phyloP scores from a whole-genome alignment of 2,797 vertebrate genomes.

The Coccyzus lansbergi region DNA sequence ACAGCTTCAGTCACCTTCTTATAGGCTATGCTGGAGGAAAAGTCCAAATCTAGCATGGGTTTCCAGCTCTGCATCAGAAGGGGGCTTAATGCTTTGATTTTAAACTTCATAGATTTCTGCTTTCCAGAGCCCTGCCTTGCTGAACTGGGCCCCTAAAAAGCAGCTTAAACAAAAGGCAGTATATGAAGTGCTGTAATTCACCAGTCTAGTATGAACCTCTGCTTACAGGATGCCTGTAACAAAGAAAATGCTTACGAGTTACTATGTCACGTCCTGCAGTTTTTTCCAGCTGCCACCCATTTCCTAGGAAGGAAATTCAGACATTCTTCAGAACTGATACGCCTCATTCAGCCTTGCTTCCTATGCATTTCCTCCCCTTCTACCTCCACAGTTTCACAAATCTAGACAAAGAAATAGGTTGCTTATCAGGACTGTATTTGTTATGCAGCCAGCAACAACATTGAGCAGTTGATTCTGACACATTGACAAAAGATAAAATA shows the following conservation, averaged over 20 bases:
- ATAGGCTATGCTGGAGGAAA: not conserved
- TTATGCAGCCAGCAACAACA: not conserved
- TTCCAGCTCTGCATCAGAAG: not conserved
- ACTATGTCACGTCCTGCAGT: constrained; percentile 38
- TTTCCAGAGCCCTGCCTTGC: not conserved
- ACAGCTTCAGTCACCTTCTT: not conserved
- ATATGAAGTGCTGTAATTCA: not conserved
- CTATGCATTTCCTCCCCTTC: not conserved
- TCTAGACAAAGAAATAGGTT: not conserved
- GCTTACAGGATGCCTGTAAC: constrained; percentile 29
- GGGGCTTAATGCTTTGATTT: not conserved
- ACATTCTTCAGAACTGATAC: not conserved
- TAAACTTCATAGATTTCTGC: not conserved
- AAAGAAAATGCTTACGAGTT: not conserved
- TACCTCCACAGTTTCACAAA: not conserved
- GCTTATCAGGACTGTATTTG: not conserved
- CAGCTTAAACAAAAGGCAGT: not conserved
- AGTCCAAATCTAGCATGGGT: not conserved
- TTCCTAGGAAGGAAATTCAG: not conserved
- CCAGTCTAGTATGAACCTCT: not conserved
- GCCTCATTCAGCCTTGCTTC: not conserved
- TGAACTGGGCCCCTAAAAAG: not conserved
- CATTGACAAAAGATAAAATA: not conserved
- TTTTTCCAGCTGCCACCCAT: constrained; percentile 20
- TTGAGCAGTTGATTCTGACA: not conserved